Percentiles rank a stretch among this genome's conserved stretches.
phyloP scores from a whole-genome alignment of 35 echinoderm and acorn worm species.

The Amphiura filiformis region DNA sequence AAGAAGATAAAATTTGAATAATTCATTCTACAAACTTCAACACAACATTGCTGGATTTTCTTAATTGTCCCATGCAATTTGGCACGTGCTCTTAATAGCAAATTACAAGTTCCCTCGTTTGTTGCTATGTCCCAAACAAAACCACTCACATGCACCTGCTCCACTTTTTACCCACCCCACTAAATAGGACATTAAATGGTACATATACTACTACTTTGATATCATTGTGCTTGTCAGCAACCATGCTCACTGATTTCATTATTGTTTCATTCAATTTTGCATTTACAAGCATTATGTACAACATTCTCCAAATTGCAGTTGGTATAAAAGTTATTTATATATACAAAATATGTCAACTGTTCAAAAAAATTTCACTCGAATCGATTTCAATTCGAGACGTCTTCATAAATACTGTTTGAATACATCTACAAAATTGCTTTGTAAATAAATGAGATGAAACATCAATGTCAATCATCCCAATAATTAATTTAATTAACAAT shows the following conservation, averaged over 20 bases:
- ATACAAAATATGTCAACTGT: background rate
- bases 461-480: background rate
- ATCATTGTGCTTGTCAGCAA: background rate
- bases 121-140: no score
- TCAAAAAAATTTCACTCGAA: background rate
- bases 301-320: background rate
- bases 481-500: background rate
- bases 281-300: conserved; percentile 1
- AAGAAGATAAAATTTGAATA: no score
- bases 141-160: no score
- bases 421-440: background rate
- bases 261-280: background rate
- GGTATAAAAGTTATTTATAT: background rate
- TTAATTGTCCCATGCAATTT: no score
- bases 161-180: background rate
- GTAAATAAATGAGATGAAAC: background rate
- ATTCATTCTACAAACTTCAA: no score
- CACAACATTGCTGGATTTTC: no score
- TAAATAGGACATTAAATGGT: background rate
- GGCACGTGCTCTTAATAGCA: no score
- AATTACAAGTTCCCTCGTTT: no score
- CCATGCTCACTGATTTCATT: background rate
- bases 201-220: background rate
- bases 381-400: background rate
- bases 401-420: background rate